Base-by-base conservation (phyloP, 2,113 vertebrate genomes). In the Crotophaga sulcirostris region DNA sequence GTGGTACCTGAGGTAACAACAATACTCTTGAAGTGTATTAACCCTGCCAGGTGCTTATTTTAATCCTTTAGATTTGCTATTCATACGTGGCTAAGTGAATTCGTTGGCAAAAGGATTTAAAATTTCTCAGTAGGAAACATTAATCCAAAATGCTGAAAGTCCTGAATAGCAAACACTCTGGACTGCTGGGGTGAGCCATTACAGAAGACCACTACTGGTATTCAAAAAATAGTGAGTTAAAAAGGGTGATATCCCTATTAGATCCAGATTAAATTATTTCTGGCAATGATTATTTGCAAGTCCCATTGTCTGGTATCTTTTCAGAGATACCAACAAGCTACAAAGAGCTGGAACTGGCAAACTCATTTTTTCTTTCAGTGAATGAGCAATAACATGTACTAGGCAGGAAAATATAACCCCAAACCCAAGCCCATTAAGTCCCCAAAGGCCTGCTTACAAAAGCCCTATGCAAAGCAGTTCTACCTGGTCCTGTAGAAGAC, bases 401-500 rank as follows among this genome's bases (percentile, higher is more conserved):
- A 91, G 18, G 73, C 87, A 91, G 66, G 84, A 94, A 54, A 92
- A 91, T 88, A 84, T 78, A 55, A 86, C 68, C 95, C 96, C 89
- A 89, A 96, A 93, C 96, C 96, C 95, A 75, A 93, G 76, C 95
- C 96, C 96, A 2, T 80, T 5, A 75, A 42, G 47, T 81, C 95
- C 95, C 93, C 95, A 96, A 82, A 97, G 93, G 62, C 91, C 90
- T 90, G 93, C 95, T 96, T 87, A 96, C 31, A 66, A 93, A 92
- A 96, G 93, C 88, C 95, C 96, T 96, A 72, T 81, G 85, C 89
- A 96, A 96, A 97, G 94, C 80, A 96, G 68, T 87, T 97, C 96
- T 95, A 97, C 94, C 87, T 94, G 96, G 95, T 92, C 87, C 87
- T 96, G 92, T 94, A 97, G 95, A 94, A 95, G 91, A 96, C 89